Conservation (phyloP, 2,888 invertebrate species). For the Neoascia interrupta region DNA sequence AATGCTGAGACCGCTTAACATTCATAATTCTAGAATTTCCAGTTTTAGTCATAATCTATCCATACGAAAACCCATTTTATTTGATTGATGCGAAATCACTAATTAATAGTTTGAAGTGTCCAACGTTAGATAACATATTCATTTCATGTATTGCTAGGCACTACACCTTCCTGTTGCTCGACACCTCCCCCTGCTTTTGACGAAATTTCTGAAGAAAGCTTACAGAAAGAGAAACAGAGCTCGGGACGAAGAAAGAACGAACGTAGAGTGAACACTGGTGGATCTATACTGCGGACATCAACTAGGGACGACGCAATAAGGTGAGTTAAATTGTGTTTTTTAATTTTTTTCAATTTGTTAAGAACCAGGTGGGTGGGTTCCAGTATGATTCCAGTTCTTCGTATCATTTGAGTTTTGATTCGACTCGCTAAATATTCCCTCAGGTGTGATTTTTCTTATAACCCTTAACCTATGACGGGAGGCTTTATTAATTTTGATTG, state of each 20-base stretch:
- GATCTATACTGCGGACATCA: conserved; percentile 77
- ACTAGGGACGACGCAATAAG: conserved; percentile 78
- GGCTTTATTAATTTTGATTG: no score
- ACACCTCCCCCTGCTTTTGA: conserved; percentile 95
- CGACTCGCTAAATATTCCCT: no score
- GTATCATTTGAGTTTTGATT: no score
- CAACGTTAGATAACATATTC: conserved; percentile 65
- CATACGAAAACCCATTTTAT: conserved; percentile 5
- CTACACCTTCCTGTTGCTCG: conserved; percentile 88
- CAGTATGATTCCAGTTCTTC: no score
- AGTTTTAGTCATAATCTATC: no score
- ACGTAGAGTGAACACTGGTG: conserved; percentile 76
- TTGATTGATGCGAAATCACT: conserved; percentile 29
- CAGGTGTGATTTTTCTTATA: no score
- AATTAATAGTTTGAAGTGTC: conserved; percentile 46
- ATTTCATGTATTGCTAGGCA: conserved; percentile 80
- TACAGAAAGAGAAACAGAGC: conserved; percentile 78
- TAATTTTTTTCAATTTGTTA: no score
- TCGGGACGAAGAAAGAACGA: conserved; percentile 76
- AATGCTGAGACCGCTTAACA: conserved; percentile 32
- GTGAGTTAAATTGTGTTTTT: no score
- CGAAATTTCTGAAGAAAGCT: conserved; percentile 84
- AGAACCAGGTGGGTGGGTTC: no score
- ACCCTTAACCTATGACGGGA: no score
- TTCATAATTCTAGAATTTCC: neutral